Base-by-base conservation (phyloP, 2,113 vertebrate species). In the Chiloscyllium plagiosum region DNA sequence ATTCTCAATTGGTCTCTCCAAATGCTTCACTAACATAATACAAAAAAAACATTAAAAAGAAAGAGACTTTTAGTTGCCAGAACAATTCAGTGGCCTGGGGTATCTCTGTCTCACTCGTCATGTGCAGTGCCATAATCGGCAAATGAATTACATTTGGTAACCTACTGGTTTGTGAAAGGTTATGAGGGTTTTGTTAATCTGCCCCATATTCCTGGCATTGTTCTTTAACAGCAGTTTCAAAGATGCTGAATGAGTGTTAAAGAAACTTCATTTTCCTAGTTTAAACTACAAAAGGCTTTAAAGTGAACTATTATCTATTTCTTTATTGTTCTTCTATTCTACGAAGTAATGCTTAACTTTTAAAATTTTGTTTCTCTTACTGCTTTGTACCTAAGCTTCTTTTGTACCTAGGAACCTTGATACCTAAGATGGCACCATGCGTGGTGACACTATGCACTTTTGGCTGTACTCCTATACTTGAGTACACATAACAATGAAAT, bases 1-100 rank as follows among this genome's bases (percentile, higher is more conserved):
- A 12, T 95, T 70, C 29, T 95, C 94, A 95, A 72, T 72, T 0
- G 94, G 94, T 50, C 94, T 70, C 68, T 95, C 94, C 94, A 95
- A 52, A 52, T 95, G 15, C 4, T 24, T 95, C 68, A 95, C 94
- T 95, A 52, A 95, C 4, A 22, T 72, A 47, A 52, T 72, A 76
- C 6, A 50, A 87, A 42, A 90, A 72, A 70, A 92, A 2, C 20
- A 37, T 90, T n/a, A n/a, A 61, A 90, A 29, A 15, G 6, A 90
- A 65, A 2, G 7, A 26, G 85, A 10, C 12, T 87, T 56, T 29
- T 56, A 65, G 13, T 56, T 61, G 17, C 2, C 72, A 83, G n/a
- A 37, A 66, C 29, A 66, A 0, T 15, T 92, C 33, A 66, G 15
- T 65, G n/a, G 61, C 15, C 17, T 37, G 5, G 56, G 33, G n/a